Percentiles rank a stretch among this genome's conserved stretches.
Conservation (phyloP, 2,113 vertebrate species). For the Gulo gulo region DNA sequence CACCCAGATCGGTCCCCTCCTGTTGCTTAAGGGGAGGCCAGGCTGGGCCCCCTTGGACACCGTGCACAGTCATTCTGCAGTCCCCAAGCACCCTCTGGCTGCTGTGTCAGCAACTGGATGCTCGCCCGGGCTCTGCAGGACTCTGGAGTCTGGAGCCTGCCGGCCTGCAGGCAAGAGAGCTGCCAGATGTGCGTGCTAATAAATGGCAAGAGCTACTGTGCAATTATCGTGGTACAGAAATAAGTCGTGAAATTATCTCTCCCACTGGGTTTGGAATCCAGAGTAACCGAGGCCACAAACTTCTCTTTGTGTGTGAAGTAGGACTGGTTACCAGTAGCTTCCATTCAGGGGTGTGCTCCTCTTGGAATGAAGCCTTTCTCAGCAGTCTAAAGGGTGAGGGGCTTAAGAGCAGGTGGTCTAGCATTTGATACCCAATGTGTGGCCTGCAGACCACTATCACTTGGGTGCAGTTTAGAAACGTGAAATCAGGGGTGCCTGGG, state of each 20-base stretch:
- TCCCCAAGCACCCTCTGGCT: slow-evolving; percentile 42
- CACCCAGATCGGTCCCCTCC: not conserved
- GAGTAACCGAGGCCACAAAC: slow-evolving; percentile 12
- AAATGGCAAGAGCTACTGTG: slow-evolving; percentile 63
- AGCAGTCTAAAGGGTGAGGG: not conserved
- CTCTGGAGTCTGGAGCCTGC: slow-evolving; percentile 70
- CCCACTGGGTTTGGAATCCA: not conserved
- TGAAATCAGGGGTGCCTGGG: not conserved
- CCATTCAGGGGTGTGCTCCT: not conserved
- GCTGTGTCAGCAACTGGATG: slow-evolving; percentile 75
- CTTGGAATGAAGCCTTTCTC: not conserved
- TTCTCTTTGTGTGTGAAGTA: not conserved
- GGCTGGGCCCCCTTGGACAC: not conserved
- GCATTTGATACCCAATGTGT: not conserved
- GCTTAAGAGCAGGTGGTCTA: not conserved
- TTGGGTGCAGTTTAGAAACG: not conserved
- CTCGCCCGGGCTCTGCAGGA: slow-evolving; percentile 59
- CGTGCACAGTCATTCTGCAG: not conserved
- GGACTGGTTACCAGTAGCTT: not conserved
- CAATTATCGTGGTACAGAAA: slow-evolving; percentile 55
- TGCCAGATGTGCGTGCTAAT: slow-evolving; percentile 77
- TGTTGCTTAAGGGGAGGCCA: slow-evolving; percentile 60
- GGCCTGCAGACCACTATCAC: not conserved
- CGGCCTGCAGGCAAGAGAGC: slow-evolving; percentile 51
- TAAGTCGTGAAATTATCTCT: slow-evolving; percentile 25